A percentile compares a stretch with the other conserved stretches of the same genome.
Evolutionary conservation across 2,797 vertebrate genomes (phyloP).

Genomic region (Scarus forsteni): DNA sequence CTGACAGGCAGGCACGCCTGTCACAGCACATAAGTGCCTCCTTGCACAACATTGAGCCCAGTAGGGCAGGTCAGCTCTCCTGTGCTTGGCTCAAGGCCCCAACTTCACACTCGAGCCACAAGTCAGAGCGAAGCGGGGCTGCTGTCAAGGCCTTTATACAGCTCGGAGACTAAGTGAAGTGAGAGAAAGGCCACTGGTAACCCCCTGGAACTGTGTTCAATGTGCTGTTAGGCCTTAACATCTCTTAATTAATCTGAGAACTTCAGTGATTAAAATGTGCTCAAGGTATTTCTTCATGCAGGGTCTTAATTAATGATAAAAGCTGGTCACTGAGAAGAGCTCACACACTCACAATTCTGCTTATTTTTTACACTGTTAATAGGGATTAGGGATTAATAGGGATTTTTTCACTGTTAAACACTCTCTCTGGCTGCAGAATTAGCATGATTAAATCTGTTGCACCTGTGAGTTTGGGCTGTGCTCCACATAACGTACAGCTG

Average conservation of each 20-base stretch:
- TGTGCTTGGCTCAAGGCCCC: slow-evolving; percentile 28
- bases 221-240: neutral
- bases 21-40: slow-evolving; percentile 78
- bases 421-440: too few species aligned
- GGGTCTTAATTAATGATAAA: slow-evolving; percentile 17
- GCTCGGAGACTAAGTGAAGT: slow-evolving; percentile 55
- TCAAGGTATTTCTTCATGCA: slow-evolving; percentile 27
- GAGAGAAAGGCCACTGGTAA: slow-evolving; percentile 52
- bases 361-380: too few species aligned
- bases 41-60: slow-evolving; percentile 58
- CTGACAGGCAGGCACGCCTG: slow-evolving; percentile 80
- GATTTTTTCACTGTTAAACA: too few species aligned
- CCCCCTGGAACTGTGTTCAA: slow-evolving; percentile 6
- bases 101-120: slow-evolving; percentile 27
- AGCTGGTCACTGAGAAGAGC: slow-evolving; percentile 31
- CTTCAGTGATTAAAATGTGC: slow-evolving; percentile 23
- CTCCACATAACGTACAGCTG: too few species aligned
- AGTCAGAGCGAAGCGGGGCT: slow-evolving; percentile 38
- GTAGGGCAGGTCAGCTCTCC: slow-evolving; percentile 60
- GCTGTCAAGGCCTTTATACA: slow-evolving; percentile 58
- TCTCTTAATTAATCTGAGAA: slow-evolving; percentile 22
- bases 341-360: slow-evolving; percentile 9
- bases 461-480: too few species aligned
- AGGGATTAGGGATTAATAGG: too few species aligned
- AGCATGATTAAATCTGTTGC: too few species aligned